Conservation (phyloP, 2,888 invertebrate genomes). For the Antitype chi region DNA sequence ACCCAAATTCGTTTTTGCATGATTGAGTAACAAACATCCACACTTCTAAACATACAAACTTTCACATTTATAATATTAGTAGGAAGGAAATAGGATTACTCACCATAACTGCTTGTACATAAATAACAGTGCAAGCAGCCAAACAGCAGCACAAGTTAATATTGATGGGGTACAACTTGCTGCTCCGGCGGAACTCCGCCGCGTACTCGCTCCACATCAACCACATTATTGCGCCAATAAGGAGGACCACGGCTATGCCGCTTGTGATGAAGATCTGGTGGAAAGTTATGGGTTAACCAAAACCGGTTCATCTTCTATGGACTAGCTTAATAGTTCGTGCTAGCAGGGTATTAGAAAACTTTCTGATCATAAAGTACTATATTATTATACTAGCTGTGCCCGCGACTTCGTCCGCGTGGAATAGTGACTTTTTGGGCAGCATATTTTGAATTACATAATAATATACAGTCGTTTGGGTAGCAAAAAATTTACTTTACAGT, state of each 20-base stretch:
- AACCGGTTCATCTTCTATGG: background rate
- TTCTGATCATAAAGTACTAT: background rate
- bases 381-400: too few relatives aligned
- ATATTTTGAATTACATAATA: too few relatives aligned
- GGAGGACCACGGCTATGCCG: conserved; percentile 78
- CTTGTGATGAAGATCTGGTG: conserved; percentile 84
- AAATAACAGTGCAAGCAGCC: conserved; percentile 91
- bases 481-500: too few relatives aligned
- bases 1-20: too few relatives aligned
- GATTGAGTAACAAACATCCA: too few relatives aligned
- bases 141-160: conserved; percentile 92
- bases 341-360: too few relatives aligned
- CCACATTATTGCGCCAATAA: conserved; percentile 81
- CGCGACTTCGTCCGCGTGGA: too few relatives aligned
- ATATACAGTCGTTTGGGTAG: too few relatives aligned
- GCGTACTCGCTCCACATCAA: conserved; percentile 84
- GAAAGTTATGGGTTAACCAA: background rate
- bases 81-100: conserved; percentile 66
- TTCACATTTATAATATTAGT: too few relatives aligned
- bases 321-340: background rate
- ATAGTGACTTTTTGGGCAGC: too few relatives aligned
- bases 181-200: conserved; percentile 82
- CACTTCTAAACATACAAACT: too few relatives aligned
- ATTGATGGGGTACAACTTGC: conserved; percentile 90
- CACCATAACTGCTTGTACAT: conserved; percentile 92